Conservation (phyloP, 1,140 invertebrate species). For the Meloidogyne floridensis region DNA sequence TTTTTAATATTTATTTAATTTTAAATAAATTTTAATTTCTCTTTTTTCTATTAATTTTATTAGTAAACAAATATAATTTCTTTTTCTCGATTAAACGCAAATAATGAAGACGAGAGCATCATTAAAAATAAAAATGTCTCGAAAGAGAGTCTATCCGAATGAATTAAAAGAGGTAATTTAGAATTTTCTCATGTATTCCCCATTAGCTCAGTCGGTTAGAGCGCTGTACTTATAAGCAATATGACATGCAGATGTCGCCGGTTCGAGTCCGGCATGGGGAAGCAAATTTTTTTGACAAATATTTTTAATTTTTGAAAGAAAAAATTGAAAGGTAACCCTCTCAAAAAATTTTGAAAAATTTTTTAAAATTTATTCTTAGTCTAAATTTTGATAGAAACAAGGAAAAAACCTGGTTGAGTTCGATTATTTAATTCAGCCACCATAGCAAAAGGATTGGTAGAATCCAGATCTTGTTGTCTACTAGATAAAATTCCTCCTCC, state of each 20-base stretch:
- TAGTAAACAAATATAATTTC: not conserved
- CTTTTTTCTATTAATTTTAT: not conserved
- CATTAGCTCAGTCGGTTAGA: conserved; percentile 41
- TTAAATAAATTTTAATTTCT: not conserved
- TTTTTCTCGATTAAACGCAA: not conserved
- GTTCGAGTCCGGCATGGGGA: conserved; percentile 38
- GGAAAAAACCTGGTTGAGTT: conserved; percentile 24
- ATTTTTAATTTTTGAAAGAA: conserved; percentile 8
- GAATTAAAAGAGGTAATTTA: conserved; percentile 9
- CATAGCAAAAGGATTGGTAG: conserved; percentile 42
- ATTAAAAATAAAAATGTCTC: conserved; percentile 1
- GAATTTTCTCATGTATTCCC: conserved; percentile 15
- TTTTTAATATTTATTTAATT: conserved; percentile 2
- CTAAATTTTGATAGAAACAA: not conserved
- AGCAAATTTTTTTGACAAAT: not conserved
- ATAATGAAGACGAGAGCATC: not conserved
- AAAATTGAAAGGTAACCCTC: not conserved
- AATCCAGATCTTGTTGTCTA: conserved; percentile 20
- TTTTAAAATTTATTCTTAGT: not conserved
- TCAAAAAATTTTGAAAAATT: not conserved
- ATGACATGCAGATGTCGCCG: conserved; percentile 32
- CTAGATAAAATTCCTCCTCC: not conserved
- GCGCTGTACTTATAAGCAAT: conserved; percentile 37
- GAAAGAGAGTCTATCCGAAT: not conserved
- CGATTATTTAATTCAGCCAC: conserved; percentile 29